Percentiles rank a stretch among this genome's conserved stretches.
Evolutionary conservation across 2,888 invertebrate genomes (phyloP).

Genomic region (Chrysina gloriosa): DNA sequence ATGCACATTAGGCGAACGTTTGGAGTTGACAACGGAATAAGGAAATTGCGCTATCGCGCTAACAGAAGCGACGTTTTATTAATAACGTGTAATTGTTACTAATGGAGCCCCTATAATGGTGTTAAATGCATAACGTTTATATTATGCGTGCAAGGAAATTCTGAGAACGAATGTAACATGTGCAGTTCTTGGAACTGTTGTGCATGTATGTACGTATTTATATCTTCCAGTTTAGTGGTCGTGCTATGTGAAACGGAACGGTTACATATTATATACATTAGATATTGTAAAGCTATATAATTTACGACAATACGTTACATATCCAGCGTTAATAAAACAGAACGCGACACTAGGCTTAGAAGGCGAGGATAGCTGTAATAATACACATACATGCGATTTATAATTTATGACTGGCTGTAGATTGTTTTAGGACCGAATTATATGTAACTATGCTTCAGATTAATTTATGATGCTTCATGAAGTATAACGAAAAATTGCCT

Average conservation of each 20-base stretch:
- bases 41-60: constrained; percentile 1
- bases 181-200: neutral
- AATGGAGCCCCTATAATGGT: constrained; percentile 30
- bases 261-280: constrained; percentile 14
- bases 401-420: too few species aligned
- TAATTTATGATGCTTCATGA: too few species aligned
- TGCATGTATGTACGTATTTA: constrained; percentile 3
- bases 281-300: too few species aligned
- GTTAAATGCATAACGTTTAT: constrained; percentile 14
- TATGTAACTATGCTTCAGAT: too few species aligned
- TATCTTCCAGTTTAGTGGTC: constrained; percentile 18
- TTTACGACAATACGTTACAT: too few species aligned
- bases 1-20: constrained; percentile 10
- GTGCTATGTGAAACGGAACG: constrained; percentile 25
- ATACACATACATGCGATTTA: too few species aligned
- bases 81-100: constrained; percentile 32
- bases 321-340: too few species aligned
- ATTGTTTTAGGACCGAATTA: too few species aligned
- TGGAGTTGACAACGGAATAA: neutral
- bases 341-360: too few species aligned
- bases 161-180: constrained; percentile 7
- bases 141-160: neutral
- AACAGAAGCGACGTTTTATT: constrained; percentile 21
- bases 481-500: too few species aligned
- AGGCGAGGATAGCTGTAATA: too few species aligned